Percentiles rank a stretch among this genome's conserved stretches.
Evolutionary conservation across 2,113 vertebrate species (phyloP).

Genomic region (Caloenas nicobarica): DNA sequence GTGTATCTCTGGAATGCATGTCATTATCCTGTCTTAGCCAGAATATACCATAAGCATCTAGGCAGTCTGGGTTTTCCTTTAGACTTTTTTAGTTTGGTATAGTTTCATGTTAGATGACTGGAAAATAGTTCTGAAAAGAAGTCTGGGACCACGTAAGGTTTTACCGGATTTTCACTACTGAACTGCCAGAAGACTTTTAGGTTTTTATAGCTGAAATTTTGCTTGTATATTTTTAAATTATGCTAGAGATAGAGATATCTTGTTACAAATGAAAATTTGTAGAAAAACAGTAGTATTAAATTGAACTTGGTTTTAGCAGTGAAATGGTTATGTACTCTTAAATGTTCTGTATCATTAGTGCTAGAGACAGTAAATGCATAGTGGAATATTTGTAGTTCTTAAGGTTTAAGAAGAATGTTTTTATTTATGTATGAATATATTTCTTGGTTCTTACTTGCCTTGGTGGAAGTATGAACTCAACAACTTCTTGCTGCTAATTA

Average conservation of each 20-base stretch:
- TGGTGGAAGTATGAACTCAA: background rate
- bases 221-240: background rate
- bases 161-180: background rate
- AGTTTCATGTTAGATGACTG: background rate
- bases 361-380: background rate
- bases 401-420: background rate
- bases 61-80: background rate
- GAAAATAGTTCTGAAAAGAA: background rate
- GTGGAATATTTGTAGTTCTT: background rate
- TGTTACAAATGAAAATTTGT: background rate
- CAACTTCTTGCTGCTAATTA: background rate
- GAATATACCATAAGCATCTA: background rate
- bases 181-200: background rate
- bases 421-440: background rate
- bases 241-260: background rate
- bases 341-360: rapidly evolving
- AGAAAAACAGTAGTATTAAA: background rate
- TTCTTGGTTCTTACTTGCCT: background rate
- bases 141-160: background rate
- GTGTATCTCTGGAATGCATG: background rate
- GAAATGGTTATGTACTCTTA: background rate
- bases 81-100: background rate
- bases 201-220: background rate
- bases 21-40: background rate
- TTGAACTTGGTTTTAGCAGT: background rate